These are phyloP conservation scores for Babylonia areolata DNA, from an alignment of 1,140 invertebrate genomes.

Conservation along the genomic window DNA sequence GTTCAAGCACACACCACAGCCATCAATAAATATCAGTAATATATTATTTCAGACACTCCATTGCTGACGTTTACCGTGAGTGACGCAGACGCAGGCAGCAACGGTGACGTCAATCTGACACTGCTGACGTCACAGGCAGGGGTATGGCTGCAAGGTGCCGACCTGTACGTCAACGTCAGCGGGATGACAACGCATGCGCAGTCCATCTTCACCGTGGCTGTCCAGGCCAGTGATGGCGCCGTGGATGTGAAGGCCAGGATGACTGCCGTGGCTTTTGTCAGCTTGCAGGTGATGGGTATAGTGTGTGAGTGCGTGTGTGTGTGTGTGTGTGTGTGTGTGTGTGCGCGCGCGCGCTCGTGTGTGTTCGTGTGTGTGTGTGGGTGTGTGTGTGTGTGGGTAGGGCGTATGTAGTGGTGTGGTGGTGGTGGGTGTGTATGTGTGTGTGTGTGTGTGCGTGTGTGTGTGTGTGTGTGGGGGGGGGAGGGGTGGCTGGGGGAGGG, in stretches of 20 bases:
- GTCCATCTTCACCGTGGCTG: background rate
- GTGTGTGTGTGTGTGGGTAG: background rate
- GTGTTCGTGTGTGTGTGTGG: background rate
- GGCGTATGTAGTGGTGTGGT: too few species aligned
- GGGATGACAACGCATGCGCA: background rate
- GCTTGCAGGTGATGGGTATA: background rate
- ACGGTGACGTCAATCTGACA: constrained; percentile 20
- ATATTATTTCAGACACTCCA: background rate
- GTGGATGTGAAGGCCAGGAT: background rate
- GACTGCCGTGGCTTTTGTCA: background rate
- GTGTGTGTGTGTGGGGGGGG: background rate
- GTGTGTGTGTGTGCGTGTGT: background rate
- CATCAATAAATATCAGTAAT: background rate
- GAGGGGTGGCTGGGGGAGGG: too few species aligned
- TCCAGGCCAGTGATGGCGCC: background rate
- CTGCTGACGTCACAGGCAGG: background rate
- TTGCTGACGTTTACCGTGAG: constrained; percentile 11
- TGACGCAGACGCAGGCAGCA: background rate
- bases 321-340: background rate
- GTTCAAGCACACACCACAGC: background rate
- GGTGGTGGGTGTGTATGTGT: background rate
- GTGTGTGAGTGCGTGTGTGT: background rate
- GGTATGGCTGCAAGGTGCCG: background rate
- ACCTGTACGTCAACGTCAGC: constrained; percentile 7
- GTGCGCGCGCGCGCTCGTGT: background rate